Evolutionary conservation across 1,140 invertebrate species (phyloP), one percentile per base, ranked within the genome.

Genomic region (Callitettix versicolor): DNA sequence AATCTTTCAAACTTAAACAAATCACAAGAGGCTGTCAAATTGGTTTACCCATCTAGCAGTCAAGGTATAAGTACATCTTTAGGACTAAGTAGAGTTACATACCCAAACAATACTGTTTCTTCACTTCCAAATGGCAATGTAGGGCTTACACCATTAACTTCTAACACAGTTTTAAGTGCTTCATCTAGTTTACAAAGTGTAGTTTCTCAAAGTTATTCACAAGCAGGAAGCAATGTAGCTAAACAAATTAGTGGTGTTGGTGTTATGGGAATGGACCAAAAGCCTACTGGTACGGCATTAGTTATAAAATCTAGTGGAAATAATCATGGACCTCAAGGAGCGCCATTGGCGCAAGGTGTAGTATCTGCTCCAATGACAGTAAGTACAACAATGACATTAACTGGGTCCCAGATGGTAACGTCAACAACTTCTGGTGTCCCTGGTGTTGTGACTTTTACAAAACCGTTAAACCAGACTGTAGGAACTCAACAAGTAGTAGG

Each of bases 361-460:
- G 79, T 84, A 58, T 79, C 81, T 50, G 79, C 83, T 54, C 81
- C 82, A 38, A 81, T 84, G 76, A 79, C 79, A 57, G 80, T 81
- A 47, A 80, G 76, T 56, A 77, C 70, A 47, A 72, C 73, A 50
- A 71, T 74, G 55, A 70, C 59, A 69, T 67, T 67, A 64, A 67
- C 44, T 64, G 65, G 55, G 65, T 63, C 56, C 65, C 68, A 57
- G 36, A 52, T 58, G n/a, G 56, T 51, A 20, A 57, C 55, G 17
- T 53, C 60, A 9, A 58, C 59, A 22, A 62, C 71, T 20, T 65
- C 68, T 42, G 65, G 67, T 26, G 71, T 74, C 49, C 68, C 71
- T 14, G 73, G 73, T 58, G 72, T 74, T 22, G 75, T 76, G 64
- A 73, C 71, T 26, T 64, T 76, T 51, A 71, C 73, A 34, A 78